Conservation (phyloP, 1,140 invertebrate species). For the Drosophila asahinai region DNA sequence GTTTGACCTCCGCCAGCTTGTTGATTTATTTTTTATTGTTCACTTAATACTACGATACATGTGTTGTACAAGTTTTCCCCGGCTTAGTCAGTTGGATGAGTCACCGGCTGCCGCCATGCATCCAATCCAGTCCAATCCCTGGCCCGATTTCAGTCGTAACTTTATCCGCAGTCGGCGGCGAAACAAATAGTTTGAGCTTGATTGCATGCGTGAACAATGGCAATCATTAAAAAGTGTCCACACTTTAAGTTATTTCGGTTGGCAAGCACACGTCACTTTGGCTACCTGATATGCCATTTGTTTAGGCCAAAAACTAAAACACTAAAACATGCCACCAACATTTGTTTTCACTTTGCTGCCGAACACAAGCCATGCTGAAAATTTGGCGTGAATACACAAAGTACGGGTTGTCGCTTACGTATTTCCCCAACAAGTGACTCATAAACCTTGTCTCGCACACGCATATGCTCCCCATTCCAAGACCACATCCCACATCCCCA, state of each 20-base stretch:
- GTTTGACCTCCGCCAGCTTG: slow-evolving; percentile 7
- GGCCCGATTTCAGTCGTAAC: slow-evolving; percentile 31
- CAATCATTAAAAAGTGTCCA: slow-evolving; percentile 20
- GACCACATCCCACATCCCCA: background rate
- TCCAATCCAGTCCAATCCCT: slow-evolving; percentile 6
- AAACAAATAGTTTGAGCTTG: slow-evolving; percentile 21
- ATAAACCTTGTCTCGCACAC: slow-evolving; percentile 18
- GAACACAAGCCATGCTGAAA: slow-evolving; percentile 10
- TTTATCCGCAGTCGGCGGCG: slow-evolving; percentile 2
- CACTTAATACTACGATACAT: background rate
- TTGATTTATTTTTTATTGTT: slow-evolving; percentile 23
- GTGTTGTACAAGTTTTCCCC: slow-evolving; percentile 7
- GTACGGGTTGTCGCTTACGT: slow-evolving; percentile 1
- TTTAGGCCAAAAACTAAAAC: slow-evolving; percentile 33
- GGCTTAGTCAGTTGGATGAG: slow-evolving; percentile 26
- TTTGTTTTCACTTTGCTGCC: slow-evolving; percentile 53
- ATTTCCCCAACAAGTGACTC: slow-evolving; percentile 43
- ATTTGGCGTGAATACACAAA: slow-evolving; percentile 10
- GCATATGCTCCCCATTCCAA: slow-evolving; percentile 17
- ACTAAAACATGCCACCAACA: slow-evolving; percentile 48
- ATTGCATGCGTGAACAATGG: slow-evolving; percentile 21
- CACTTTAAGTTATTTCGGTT: slow-evolving; percentile 13
- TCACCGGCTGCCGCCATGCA: background rate
- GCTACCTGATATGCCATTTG: slow-evolving; percentile 41
- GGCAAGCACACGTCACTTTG: slow-evolving; percentile 35